phyloP scores from a whole-genome alignment of 1,140 invertebrate species.

The Brachionus rubens region DNA sequence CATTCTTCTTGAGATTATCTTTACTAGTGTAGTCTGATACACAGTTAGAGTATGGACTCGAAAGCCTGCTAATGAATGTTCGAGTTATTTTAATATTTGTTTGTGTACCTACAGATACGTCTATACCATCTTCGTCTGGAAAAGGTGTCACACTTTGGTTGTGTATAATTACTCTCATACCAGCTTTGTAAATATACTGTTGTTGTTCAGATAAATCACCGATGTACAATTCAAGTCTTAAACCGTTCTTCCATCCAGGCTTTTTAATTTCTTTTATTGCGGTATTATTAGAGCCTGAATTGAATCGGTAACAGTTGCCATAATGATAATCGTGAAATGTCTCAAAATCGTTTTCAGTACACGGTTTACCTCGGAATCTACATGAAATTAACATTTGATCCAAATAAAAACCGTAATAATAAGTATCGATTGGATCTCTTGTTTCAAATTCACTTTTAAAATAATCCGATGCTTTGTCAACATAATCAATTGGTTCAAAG shows the following conservation, averaged over 20 bases:
- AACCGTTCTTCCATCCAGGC: neutral
- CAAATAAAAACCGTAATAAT: too few species aligned
- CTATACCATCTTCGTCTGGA: constrained; percentile 25
- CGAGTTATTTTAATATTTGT: constrained; percentile 8
- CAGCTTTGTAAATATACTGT: constrained; percentile 12
- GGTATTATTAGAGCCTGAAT: neutral
- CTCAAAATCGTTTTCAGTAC: neutral
- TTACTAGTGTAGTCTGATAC: neutral
- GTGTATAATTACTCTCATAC: constrained; percentile 1
- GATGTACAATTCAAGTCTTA: neutral
- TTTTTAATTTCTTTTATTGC: neutral
- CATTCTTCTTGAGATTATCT: neutral
- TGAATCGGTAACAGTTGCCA: constrained; percentile 37
- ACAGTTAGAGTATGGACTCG: constrained; percentile 5
- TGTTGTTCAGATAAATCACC: neutral
- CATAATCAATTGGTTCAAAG: neutral
- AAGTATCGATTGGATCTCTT: too few species aligned
- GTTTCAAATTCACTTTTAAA: too few species aligned
- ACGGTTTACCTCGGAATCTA: too few species aligned
- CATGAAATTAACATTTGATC: too few species aligned
- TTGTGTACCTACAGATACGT: neutral
- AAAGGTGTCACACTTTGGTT: constrained; percentile 16
- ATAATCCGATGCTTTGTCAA: too few species aligned
- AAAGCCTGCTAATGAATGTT: neutral
- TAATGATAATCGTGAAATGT: constrained; percentile 11